Evolutionary conservation across 2,797 vertebrate genomes (phyloP).

Genomic region (Pogoniulus pusillus): DNA sequence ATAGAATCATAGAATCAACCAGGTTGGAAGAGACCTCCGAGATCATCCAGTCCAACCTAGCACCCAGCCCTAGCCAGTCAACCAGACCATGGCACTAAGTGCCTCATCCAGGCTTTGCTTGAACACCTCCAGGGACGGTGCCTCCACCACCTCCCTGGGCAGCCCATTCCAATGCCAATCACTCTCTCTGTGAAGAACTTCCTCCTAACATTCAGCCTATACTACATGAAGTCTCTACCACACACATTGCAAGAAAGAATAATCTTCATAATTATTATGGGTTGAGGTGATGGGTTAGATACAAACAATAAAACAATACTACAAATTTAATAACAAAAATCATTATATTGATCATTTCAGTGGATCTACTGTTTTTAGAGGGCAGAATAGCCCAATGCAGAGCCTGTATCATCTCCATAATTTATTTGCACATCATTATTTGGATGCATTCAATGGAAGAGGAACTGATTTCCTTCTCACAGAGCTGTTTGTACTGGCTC

Average conservation of each 20-base stretch:
- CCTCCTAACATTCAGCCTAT: no score
- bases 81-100: no score
- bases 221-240: fast-evolving
- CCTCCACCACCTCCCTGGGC: no score
- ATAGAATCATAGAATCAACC: no score
- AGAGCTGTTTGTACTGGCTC: neutral
- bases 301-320: neutral
- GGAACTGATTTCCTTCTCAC: neutral
- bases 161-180: no score
- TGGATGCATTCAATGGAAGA: neutral
- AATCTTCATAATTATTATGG: neutral
- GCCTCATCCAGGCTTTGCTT: no score
- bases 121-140: no score
- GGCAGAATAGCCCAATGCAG: neutral
- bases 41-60: no score
- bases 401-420: fast-evolving
- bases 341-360: fast-evolving
- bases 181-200: no score
- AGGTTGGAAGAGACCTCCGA: no score
- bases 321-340: neutral
- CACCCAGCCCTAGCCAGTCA: no score
- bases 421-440: neutral
- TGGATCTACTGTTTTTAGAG: neutral
- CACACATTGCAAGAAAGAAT: fast-evolving
- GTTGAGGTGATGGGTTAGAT: neutral